These are phyloP conservation scores for Camponotus vicinus DNA, from an alignment of 1,140 invertebrate genomes.

Conservation along the genomic window DNA sequence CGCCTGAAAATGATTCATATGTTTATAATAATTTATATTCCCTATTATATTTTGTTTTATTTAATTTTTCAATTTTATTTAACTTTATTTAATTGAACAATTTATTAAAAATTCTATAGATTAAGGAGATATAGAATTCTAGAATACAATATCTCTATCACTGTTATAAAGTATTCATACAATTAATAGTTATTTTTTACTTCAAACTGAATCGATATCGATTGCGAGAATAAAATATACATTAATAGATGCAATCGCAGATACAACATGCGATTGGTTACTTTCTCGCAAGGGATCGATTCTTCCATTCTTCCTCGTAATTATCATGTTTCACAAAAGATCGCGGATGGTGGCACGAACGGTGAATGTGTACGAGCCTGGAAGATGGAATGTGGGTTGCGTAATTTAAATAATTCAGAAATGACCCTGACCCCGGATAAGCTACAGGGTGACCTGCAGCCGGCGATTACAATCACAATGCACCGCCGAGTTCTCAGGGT, in stretches of 20 bases:
- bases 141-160: not conserved
- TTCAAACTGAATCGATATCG: not conserved
- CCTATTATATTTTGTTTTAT: not conserved
- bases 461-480: constrained; percentile 81
- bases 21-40: not conserved
- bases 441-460: constrained; percentile 73
- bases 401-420: constrained; percentile 81
- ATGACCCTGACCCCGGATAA: constrained; percentile 78
- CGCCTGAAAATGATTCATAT: not conserved
- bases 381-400: constrained; percentile 67
- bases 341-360: not conserved
- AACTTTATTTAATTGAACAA: not conserved
- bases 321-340: constrained; percentile 39
- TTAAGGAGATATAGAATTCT: not conserved
- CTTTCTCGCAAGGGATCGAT: not conserved
- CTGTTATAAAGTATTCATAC: not conserved
- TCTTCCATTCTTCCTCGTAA: not conserved
- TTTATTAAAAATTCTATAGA: not conserved
- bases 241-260: not conserved
- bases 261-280: not conserved
- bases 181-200: not conserved
- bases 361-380: constrained; percentile 26
- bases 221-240: not conserved
- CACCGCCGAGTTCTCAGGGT: constrained; percentile 76
- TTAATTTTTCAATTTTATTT: too few species aligned